phyloP scores from a whole-genome alignment of 2,113 vertebrate genomes.

The Notothenia coriiceps region DNA sequence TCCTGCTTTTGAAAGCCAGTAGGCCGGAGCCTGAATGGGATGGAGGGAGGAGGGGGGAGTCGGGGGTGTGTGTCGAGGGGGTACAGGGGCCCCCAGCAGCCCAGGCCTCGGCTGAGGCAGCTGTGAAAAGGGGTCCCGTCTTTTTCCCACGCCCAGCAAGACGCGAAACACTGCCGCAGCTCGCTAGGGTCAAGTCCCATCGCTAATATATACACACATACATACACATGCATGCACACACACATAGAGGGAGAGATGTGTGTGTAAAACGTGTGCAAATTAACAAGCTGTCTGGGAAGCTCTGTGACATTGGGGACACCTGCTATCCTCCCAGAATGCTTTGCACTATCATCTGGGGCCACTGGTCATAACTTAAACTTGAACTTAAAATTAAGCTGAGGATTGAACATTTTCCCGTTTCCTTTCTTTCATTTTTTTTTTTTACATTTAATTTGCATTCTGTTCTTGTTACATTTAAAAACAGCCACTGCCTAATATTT shows the following conservation, averaged over 20 bases:
- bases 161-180: constrained; percentile 86
- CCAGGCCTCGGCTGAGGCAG: constrained; percentile 87
- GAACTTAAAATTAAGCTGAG: constrained; percentile 64
- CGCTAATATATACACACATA: constrained; percentile 88
- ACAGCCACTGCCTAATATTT: not conserved
- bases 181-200: constrained; percentile 90
- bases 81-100: constrained; percentile 83
- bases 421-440: not conserved
- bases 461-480: not conserved
- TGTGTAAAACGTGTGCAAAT: constrained; percentile 84
- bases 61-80: constrained; percentile 67
- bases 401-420: constrained; percentile 9
- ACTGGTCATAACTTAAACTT: constrained; percentile 78
- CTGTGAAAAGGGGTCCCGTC: constrained; percentile 92
- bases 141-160: constrained; percentile 95
- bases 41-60: constrained; percentile 62
- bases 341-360: constrained; percentile 65
- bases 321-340: constrained; percentile 79
- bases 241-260: constrained; percentile 59
- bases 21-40: constrained; percentile 84
- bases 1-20: constrained; percentile 85
- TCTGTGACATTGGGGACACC: constrained; percentile 76
- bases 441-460: not conserved
- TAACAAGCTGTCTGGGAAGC: constrained; percentile 83
- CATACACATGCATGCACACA: constrained; percentile 68